Conservation (phyloP, 2,797 vertebrate genomes). For the Oceanodroma leucorhoa region DNA sequence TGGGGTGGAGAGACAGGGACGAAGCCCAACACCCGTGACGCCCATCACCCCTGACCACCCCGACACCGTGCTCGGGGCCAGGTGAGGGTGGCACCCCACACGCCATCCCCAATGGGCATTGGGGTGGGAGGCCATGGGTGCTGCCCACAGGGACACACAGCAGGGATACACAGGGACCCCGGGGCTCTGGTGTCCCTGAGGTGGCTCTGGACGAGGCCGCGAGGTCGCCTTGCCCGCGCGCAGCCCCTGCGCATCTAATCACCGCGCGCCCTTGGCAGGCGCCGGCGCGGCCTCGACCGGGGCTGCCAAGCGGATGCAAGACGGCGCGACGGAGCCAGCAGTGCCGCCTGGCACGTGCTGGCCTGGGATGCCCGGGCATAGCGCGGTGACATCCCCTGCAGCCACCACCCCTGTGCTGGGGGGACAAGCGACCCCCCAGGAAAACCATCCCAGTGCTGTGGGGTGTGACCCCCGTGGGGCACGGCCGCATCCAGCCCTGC, state of each 20-base stretch:
- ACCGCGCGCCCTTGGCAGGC: neutral
- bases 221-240: rapidly evolving
- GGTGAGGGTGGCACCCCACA: neutral
- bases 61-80: rapidly evolving
- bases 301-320: neutral
- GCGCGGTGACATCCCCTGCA: rapidly evolving
- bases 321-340: rapidly evolving
- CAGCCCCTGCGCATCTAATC: neutral
- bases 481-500: neutral
- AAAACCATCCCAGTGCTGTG: neutral
- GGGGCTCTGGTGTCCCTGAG: rapidly evolving
- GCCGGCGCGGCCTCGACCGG: rapidly evolving
- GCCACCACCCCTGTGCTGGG: neutral
- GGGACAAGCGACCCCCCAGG: neutral
- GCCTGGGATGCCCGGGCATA: rapidly evolving
- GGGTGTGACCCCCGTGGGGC: neutral
- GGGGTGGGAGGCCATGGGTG: too few species aligned
- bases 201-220: neutral
- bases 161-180: neutral
- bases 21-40: neutral
- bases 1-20: rapidly evolving
- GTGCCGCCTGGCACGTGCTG: neutral
- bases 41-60: too few species aligned
- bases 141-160: neutral
- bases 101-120: rapidly evolving